phyloP scores from a whole-genome alignment of 2,797 vertebrate genomes.

The Poecilia wingei region DNA sequence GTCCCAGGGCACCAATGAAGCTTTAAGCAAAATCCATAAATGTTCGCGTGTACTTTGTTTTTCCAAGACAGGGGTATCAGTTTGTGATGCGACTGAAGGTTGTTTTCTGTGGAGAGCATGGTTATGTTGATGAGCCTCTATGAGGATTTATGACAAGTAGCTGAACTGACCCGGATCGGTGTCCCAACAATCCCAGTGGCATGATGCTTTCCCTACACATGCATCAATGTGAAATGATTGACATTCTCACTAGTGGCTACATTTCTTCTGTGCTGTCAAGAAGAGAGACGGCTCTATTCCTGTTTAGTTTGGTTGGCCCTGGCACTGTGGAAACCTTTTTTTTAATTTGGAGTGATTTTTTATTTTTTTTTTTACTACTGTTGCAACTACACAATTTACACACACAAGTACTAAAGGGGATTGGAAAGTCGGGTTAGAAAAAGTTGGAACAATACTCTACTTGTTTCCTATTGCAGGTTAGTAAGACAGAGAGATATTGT shows the following conservation, averaged over 20 bases:
- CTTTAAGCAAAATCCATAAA: not conserved
- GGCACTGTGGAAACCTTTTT: not conserved
- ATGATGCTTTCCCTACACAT: not conserved
- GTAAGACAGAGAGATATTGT: not conserved
- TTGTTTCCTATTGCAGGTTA: not conserved
- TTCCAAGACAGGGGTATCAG: not conserved
- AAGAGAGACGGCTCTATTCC: not conserved
- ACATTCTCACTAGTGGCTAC: not conserved
- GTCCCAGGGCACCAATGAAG: not conserved
- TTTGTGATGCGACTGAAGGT: not conserved
- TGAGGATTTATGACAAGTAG: not conserved
- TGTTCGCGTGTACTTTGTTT: not conserved
- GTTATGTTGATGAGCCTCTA: not conserved
- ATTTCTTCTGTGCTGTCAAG: conserved; percentile 1
- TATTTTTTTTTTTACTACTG: not conserved
- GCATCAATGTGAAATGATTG: conserved; percentile 3
- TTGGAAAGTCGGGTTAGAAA: not conserved
- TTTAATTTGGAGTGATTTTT: not conserved
- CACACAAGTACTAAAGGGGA: not conserved
- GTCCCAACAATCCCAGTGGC: not conserved
- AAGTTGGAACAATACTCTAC: not conserved
- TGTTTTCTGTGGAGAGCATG: not conserved
- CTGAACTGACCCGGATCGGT: not conserved
- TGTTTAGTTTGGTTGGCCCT: not conserved
- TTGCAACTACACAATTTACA: not conserved